Conservation (phyloP, 2,113 vertebrate species). For the Hydropotes inermis region DNA sequence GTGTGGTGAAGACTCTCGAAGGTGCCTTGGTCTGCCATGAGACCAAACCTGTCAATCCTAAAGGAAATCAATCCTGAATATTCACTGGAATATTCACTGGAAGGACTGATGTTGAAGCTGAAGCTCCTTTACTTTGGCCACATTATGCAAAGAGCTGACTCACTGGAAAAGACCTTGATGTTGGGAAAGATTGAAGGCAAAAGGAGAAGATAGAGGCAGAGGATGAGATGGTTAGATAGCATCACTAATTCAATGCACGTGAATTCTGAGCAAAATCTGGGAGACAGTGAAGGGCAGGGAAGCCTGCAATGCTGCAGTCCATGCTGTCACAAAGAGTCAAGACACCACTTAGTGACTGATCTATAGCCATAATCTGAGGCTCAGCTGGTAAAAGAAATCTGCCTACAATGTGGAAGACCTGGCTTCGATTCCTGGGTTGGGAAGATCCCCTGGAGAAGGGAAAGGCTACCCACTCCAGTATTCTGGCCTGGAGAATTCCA, state of each 20-base stretch:
- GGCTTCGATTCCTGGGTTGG: neutral
- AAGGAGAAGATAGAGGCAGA: neutral
- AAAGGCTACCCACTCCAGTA: neutral
- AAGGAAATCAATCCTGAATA: neutral
- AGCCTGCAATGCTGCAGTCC: neutral
- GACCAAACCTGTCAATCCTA: neutral
- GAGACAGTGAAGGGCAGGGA: neutral
- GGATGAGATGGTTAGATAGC: neutral
- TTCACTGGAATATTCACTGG: neutral
- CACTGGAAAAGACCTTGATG: neutral
- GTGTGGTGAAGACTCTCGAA: neutral
- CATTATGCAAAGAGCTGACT: neutral
- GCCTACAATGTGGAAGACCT: neutral
- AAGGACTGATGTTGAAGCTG: neutral
- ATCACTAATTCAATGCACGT: neutral
- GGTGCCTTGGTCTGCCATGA: neutral
- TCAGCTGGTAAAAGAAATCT: neutral
- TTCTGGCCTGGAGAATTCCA: neutral
- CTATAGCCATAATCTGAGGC: neutral
- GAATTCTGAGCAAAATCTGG: neutral
- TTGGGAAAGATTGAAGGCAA: neutral
- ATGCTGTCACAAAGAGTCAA: rapidly evolving
- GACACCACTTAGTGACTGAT: neutral
- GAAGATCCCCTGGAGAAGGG: neutral
- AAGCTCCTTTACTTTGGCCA: neutral